Evolutionary conservation across 2,797 vertebrate genomes (phyloP), one percentile per base, ranked within the genome.

Genomic region (Threskiornis aethiopicus): DNA sequence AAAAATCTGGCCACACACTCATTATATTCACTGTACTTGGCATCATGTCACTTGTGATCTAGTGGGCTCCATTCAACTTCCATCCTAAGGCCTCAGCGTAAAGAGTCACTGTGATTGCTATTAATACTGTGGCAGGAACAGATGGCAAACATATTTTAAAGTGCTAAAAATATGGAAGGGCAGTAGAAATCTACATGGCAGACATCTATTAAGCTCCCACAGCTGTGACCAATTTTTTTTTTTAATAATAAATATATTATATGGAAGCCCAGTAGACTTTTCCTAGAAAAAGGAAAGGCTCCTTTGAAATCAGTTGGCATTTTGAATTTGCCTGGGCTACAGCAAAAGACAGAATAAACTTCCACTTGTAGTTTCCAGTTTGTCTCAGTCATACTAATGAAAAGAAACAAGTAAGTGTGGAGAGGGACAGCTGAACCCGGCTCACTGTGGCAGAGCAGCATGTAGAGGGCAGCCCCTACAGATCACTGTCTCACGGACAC

Each of bases 21-120:
- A 92, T 97, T 97, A 96, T 79, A 90, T 96, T 94, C 91, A 91
- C 84, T 84, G 65, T 58, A 66, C 84, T 95, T 92, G 93, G 90
- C 95, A 96, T 95, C 90, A 82, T 94, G 95, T 97, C 97, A 97
- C 89, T 97, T 97, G 93, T 93, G 96, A 96, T 96, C 93, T 95
- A 70, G 89, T 90, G 66, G 91, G 82, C 91, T 97, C 84, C 92
- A 91, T 92, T 97, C 93, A 96, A 67, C 84, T 92, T 88, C 89
- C 96, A 91, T 96, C 97, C 95, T 97, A 96, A 96, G 95, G 97
- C 95, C 87, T 88, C 76, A 88, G 47, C 0, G 2, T 42, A 41
- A 54, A 88, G 89, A 96, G 66, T 94, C 77, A 93, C 66, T 90
- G 21, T 49, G 90, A 92, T 84, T 90, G 66, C 77, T 97, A 94